Evolutionary conservation across 1,140 invertebrate species (phyloP).

Genomic region (Sitobion miscanthi): DNA sequence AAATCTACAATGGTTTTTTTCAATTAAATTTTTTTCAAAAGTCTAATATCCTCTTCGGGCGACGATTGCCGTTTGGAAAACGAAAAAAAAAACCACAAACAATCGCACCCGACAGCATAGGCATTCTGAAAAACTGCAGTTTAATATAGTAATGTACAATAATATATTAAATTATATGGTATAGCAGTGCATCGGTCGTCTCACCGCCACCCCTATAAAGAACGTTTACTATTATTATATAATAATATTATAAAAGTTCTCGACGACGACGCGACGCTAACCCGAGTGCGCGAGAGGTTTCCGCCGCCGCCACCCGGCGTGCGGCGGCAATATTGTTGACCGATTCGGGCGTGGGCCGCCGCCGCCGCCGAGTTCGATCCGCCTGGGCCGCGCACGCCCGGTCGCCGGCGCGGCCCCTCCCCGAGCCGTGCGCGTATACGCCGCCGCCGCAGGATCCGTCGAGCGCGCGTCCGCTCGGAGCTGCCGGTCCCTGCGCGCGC

Average conservation of each 20-base stretch:
- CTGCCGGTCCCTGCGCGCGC: not conserved
- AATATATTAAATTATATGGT: not conserved
- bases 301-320: slow-evolving; percentile 5
- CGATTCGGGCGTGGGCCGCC: slow-evolving; percentile 51
- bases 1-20: not conserved
- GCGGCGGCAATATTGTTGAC: slow-evolving; percentile 38
- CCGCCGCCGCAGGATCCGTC: slow-evolving; percentile 34
- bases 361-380: slow-evolving; percentile 42
- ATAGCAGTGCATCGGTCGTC: not conserved
- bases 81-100: not conserved
- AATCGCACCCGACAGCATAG: too few species aligned
- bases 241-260: not conserved
- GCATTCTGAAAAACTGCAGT: not conserved
- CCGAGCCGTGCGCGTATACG: not conserved
- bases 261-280: not conserved
- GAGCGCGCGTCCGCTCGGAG: not conserved
- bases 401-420: slow-evolving; percentile 14
- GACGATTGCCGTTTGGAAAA: not conserved
- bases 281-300: slow-evolving; percentile 2
- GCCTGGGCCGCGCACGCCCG: slow-evolving; percentile 38
- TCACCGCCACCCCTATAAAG: not conserved
- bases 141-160: not conserved
- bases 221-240: not conserved
- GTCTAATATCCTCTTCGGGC: not conserved
- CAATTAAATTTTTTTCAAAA: not conserved